A percentile compares a stretch with the other conserved stretches of the same genome.
Conservation (phyloP, 2,888 invertebrate species). For the Malthinus seriepunctatus region DNA sequence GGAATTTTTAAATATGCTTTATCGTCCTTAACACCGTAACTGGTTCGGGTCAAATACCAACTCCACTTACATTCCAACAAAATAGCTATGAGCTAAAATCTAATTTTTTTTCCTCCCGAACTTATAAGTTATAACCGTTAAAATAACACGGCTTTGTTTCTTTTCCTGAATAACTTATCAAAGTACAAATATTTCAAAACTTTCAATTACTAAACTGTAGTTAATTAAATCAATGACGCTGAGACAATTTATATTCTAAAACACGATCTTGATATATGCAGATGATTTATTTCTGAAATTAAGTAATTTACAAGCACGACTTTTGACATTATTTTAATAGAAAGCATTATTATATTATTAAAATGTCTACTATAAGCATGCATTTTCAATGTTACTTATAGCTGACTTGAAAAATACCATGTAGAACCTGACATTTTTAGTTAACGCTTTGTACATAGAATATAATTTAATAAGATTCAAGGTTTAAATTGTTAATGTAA, state of each 20-base stretch:
- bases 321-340: too few species aligned
- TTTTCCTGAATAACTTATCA: neutral
- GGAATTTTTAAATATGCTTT: neutral
- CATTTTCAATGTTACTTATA: neutral
- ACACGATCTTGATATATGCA: too few species aligned
- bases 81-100: conserved; percentile 5
- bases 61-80: conserved; percentile 4
- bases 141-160: neutral
- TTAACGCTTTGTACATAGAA: conserved; percentile 1
- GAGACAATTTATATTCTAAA: too few species aligned
- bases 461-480: conserved; percentile 7
- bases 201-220: too few species aligned
- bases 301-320: too few species aligned
- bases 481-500: conserved; percentile 7
- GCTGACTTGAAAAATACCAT: neutral
- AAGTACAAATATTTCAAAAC: neutral
- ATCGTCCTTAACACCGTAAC: conserved; percentile 5
- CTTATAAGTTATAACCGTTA: neutral
- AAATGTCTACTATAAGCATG: too few species aligned
- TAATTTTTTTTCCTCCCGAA: neutral
- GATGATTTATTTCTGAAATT: too few species aligned
- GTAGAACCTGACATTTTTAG: conserved; percentile 1
- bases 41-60: conserved; percentile 5
- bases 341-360: too few species aligned
- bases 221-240: too few species aligned